Percentiles rank a stretch among this genome's conserved stretches.
phyloP scores from a whole-genome alignment of 2,888 invertebrate species.

The Eutolmus rufibarbis region DNA sequence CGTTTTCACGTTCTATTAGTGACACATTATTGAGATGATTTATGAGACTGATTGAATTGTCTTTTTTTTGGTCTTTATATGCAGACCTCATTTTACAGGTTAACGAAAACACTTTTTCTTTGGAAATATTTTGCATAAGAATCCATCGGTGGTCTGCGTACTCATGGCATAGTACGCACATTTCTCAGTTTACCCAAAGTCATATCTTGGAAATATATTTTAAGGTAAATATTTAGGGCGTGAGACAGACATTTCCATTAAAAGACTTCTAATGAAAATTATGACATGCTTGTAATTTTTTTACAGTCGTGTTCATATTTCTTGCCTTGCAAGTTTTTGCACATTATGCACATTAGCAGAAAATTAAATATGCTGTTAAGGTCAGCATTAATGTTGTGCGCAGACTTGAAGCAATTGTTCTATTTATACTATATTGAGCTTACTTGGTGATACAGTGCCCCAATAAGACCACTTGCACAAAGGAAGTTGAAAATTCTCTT shows the following conservation, averaged over 20 bases:
- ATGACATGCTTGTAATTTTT: neutral
- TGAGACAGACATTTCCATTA: neutral
- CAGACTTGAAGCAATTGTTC: conserved; percentile 8
- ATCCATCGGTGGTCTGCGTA: too few relatives aligned
- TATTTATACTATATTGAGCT: conserved; percentile 8
- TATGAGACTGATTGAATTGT: too few relatives aligned
- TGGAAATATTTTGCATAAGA: too few relatives aligned
- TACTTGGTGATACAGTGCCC: conserved; percentile 8
- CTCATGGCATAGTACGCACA: too few relatives aligned
- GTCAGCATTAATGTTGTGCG: neutral
- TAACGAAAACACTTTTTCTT: too few relatives aligned
- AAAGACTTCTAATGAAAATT: neutral
- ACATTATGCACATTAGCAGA: neutral
- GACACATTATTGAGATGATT: too few relatives aligned
- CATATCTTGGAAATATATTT: too few relatives aligned
- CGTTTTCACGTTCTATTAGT: too few relatives aligned
- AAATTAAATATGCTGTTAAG: conserved; percentile 3
- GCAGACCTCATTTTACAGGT: too few relatives aligned
- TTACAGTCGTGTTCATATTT: neutral
- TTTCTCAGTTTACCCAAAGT: too few relatives aligned
- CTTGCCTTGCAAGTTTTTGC: neutral
- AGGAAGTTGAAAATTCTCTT: conserved; percentile 22
- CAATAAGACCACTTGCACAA: conserved; percentile 18
- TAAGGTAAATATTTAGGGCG: neutral
- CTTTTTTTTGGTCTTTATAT: too few relatives aligned